These are phyloP conservation scores for Crocuta crocuta DNA, from an alignment of 2,113 vertebrate species.

Conservation along the genomic window DNA sequence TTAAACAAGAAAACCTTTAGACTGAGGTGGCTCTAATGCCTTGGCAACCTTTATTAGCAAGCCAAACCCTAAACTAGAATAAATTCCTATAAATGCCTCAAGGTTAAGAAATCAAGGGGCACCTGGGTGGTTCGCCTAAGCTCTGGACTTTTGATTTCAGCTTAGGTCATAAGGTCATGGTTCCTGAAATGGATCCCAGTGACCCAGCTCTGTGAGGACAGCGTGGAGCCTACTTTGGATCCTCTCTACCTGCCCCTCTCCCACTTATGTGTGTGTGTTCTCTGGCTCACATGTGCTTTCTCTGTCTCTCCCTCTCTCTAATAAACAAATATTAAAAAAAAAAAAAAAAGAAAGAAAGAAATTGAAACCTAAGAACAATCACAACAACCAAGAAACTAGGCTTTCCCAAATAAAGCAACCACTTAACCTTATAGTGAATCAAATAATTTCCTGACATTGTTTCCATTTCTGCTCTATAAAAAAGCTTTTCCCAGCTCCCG, in stretches of 20 bases:
- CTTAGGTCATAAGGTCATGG: no score
- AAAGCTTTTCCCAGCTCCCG: background rate
- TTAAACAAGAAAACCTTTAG: background rate
- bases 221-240: no score
- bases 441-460: background rate
- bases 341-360: background rate
- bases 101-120: background rate
- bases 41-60: background rate
- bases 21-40: background rate
- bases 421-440: background rate
- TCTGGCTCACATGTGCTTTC: no score
- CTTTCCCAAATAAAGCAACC: background rate
- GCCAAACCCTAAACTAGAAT: background rate
- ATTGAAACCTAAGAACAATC: background rate
- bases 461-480: background rate
- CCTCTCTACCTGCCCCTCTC: no score
- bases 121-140: background rate
- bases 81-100: background rate
- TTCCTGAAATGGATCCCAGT: no score
- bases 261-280: no score
- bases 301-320: no score
- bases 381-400: background rate
- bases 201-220: no score
- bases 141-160: no score
- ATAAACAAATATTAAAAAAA: no score